A percentile compares a stretch with the other conserved stretches of the same genome.
phyloP scores from a whole-genome alignment of 2,797 vertebrate species.

The Neoniphon sammara region DNA sequence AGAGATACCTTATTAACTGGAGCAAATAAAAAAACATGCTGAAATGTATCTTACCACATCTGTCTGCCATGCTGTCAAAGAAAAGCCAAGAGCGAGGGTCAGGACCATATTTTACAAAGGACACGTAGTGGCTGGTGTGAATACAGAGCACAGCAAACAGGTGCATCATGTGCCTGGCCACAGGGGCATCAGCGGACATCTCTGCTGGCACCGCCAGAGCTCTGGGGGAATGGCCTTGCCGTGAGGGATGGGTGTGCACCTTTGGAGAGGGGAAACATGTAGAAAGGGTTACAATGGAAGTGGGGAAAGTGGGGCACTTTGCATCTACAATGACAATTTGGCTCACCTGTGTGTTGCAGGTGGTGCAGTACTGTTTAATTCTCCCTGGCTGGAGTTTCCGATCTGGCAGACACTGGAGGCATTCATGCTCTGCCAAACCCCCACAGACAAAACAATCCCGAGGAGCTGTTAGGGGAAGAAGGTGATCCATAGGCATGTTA shows the following conservation, averaged over 20 bases:
- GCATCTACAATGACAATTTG: neutral
- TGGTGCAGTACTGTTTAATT: slow-evolving; percentile 83
- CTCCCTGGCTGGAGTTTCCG: slow-evolving; percentile 80
- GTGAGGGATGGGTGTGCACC: slow-evolving; percentile 79
- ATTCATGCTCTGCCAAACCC: slow-evolving; percentile 78
- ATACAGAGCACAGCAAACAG: slow-evolving; percentile 88
- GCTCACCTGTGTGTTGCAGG: slow-evolving; percentile 82
- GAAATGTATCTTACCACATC: slow-evolving; percentile 72
- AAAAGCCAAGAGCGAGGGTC: slow-evolving; percentile 84
- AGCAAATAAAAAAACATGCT: neutral
- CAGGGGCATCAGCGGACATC: slow-evolving; percentile 27
- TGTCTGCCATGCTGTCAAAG: slow-evolving; percentile 89
- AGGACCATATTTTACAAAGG: slow-evolving; percentile 85
- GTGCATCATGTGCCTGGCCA: slow-evolving; percentile 75
- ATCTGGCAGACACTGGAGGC: slow-evolving; percentile 83
- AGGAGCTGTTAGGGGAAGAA: slow-evolving; percentile 68
- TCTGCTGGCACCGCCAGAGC: slow-evolving; percentile 57
- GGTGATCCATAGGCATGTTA: slow-evolving; percentile 7
- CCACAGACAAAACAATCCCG: slow-evolving; percentile 85
- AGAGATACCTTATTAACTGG: neutral
- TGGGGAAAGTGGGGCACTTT: neutral
- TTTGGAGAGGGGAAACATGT: slow-evolving; percentile 43
- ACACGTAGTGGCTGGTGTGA: slow-evolving; percentile 87
- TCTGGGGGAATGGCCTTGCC: slow-evolving; percentile 72
- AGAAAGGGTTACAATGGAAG: neutral